Base-by-base conservation (phyloP, 2,113 vertebrate species). In the human region DNA sequence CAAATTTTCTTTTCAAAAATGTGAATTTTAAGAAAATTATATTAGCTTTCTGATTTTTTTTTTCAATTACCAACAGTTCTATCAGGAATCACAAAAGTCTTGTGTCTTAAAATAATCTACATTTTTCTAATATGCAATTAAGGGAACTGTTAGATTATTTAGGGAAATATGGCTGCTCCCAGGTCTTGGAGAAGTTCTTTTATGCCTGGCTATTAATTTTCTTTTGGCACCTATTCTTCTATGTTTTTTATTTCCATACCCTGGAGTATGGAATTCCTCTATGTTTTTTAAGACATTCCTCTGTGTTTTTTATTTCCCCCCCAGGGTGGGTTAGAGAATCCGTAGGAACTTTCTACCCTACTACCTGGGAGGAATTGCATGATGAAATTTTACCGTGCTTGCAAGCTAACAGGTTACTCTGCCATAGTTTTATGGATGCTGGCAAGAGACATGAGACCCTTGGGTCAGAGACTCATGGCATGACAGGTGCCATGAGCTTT, bases 1-100 rank as follows among this genome's bases (percentile, higher is more conserved):
- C 17, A 6, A 38, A 25, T 95, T 97, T 89, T 96, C 27, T 80
- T 92, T 94, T 75, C 17, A 52, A 70, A 57, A 78, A 83, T 59
- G 48, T 40, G 23, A 75, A 30, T 89, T 82, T 81, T 95, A 85
- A 83, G 66, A 80, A 90, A 35, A 9, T 90, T 75, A 6, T 55
- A 61, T 90, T 83, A 45, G 8, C 88, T 85, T 93, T 85, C 43
- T 68, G 50, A 70, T 52, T 43, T 89, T 90, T 92, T 92, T 75
- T 73, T 94, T 93, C 45, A 72, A 68, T 92, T 68, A 35, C 4
- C 9, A 52, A 52, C 43, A 76, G n/a, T 90, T 90, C 14, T 87
- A 30, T 30, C 2, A 68, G 35, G 59, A 92, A 95, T 30, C 18
- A 61, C 84, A 50, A 23, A 32, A 89, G 23, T 35, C 43, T 68